A percentile compares a stretch with the other conserved stretches of the same genome.
Conservation (phyloP, 2,888 invertebrate genomes). For the Drosophila meridionalis region DNA sequence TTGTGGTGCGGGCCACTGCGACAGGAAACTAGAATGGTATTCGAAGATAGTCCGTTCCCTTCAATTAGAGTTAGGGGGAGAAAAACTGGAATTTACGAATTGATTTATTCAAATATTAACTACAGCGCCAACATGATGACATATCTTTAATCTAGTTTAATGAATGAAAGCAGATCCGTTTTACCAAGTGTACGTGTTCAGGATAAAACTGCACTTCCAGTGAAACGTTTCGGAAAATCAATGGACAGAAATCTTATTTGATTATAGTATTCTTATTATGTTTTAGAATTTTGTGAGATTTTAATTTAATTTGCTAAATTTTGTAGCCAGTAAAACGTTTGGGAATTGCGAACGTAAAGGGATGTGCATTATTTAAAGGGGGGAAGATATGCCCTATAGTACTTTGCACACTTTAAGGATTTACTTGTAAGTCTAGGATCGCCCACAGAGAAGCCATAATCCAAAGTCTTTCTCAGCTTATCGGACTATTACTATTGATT, state of each 20-base stretch:
- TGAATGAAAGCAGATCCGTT: not conserved
- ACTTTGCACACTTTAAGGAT: not conserved
- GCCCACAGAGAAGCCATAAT: not conserved
- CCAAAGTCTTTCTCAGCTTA: conserved; percentile 26
- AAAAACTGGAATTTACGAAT: conserved; percentile 40
- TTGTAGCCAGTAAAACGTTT: not conserved
- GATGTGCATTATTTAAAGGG: not conserved
- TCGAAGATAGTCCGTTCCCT: conserved; percentile 1
- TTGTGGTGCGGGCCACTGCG: no score
- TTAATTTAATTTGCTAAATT: not conserved
- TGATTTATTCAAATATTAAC: conserved; percentile 30
- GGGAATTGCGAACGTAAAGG: not conserved
- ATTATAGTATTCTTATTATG: not conserved
- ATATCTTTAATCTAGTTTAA: not conserved
- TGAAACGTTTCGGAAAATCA: no score
- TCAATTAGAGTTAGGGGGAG: conserved; percentile 1
- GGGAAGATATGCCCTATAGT: not conserved
- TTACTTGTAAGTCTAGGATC: not conserved
- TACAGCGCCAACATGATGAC: conserved; percentile 15
- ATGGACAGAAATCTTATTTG: not conserved
- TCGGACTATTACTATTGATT: conserved; percentile 15
- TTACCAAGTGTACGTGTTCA: no score
- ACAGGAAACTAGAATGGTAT: conserved; percentile 9
- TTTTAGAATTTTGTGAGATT: not conserved
- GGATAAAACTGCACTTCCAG: no score